phyloP scores from a whole-genome alignment of 2,888 invertebrate genomes.

The Drosophila siamana region DNA sequence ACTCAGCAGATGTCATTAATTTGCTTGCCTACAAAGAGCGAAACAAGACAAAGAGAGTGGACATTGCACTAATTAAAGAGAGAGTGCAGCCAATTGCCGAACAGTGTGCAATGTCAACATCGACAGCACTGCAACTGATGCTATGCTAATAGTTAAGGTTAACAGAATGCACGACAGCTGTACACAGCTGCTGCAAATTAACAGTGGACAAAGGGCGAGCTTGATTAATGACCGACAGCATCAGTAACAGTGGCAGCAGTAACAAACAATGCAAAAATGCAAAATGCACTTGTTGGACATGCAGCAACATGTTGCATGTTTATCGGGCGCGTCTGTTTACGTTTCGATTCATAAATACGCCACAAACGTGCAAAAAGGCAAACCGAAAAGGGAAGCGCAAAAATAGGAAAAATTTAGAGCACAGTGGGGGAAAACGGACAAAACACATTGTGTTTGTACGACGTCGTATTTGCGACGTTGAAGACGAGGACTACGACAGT shows the following conservation, averaged over 20 bases:
- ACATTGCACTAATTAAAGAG: constrained; percentile 6
- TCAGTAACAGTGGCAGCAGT: neutral
- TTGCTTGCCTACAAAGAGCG: neutral
- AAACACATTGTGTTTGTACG: constrained; percentile 1
- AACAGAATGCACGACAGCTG: neutral
- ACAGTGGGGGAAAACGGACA: constrained; percentile 10
- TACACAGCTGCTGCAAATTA: neutral
- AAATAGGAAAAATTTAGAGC: constrained; percentile 30
- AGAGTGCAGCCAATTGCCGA: neutral
- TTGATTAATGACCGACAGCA: neutral
- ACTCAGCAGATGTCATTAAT: neutral
- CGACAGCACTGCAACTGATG: neutral
- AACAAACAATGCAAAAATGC: constrained; percentile 8
- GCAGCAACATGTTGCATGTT: constrained; percentile 33
- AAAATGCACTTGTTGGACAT: constrained; percentile 57
- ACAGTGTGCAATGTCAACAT: constrained; percentile 8
- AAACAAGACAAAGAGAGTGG: neutral
- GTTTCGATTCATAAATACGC: constrained; percentile 35
- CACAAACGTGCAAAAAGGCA: constrained; percentile 25
- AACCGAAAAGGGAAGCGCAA: constrained; percentile 4
- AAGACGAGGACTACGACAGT: too few relatives aligned
- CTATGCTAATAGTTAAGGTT: neutral
- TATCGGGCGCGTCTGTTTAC: constrained; percentile 46
- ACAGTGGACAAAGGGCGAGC: neutral
- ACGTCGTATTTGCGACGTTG: constrained; percentile 1